A percentile compares a stretch with the other conserved stretches of the same genome.
These are phyloP conservation scores for Crocodylus rhombifer DNA, from an alignment of 2,797 vertebrate genomes.

Conservation along the genomic window DNA sequence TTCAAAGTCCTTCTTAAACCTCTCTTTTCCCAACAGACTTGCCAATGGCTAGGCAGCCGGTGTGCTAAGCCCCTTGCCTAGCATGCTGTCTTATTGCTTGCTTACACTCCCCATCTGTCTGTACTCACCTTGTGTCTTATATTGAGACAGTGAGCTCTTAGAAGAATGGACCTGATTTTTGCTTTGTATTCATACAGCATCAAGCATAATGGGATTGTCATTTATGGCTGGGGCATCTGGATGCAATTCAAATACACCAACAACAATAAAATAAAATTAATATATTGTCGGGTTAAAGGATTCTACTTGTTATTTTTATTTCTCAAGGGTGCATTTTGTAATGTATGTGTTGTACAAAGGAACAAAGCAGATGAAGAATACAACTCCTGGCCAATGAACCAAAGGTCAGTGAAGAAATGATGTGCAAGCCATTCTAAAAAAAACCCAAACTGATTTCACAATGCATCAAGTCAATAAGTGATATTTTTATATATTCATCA, in stretches of 20 bases:
- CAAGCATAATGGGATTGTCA: not conserved
- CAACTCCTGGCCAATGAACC: slow-evolving; percentile 31
- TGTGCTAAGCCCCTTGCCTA: not conserved
- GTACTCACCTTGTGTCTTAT: not conserved
- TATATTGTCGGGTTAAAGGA: not conserved
- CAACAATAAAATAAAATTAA: not conserved
- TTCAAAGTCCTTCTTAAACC: not conserved
- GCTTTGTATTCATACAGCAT: not conserved
- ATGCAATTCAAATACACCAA: not conserved
- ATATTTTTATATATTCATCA: slow-evolving; percentile 43
- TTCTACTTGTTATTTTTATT: slow-evolving; percentile 58
- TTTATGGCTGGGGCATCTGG: not conserved
- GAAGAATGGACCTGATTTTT: not conserved
- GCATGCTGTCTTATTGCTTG: not conserved
- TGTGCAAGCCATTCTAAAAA: slow-evolving; percentile 65
- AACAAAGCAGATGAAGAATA: slow-evolving; percentile 64
- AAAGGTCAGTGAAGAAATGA: slow-evolving; percentile 55
- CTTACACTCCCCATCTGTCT: not conserved
- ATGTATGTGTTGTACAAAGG: slow-evolving; percentile 54
- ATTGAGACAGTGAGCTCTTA: not conserved
- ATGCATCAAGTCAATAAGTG: slow-evolving; percentile 57
- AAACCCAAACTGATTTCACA: slow-evolving; percentile 54
- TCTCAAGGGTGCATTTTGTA: slow-evolving; percentile 59
- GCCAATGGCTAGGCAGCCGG: not conserved
- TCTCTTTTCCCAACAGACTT: not conserved